phyloP scores from a whole-genome alignment of 1,140 invertebrate genomes.

The Holcopasites calliopsidis region DNA sequence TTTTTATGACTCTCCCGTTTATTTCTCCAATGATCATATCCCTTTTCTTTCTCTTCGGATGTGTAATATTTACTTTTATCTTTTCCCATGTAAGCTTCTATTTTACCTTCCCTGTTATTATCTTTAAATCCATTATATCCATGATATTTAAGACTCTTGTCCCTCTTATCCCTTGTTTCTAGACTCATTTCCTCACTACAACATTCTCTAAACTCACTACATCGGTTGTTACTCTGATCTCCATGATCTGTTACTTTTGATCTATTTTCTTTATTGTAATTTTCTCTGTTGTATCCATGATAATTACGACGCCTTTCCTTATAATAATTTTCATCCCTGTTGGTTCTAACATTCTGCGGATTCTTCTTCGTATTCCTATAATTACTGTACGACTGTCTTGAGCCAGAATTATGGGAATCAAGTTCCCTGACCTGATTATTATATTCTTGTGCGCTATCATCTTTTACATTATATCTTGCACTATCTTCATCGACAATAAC shows the following conservation, averaged over 20 bases:
- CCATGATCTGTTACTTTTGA: slow-evolving; percentile 52
- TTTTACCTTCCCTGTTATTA: slow-evolving; percentile 58
- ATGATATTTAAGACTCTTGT: slow-evolving; percentile 52
- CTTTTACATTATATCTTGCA: slow-evolving; percentile 26
- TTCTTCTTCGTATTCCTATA: slow-evolving; percentile 38
- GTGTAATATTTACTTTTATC: slow-evolving; percentile 60
- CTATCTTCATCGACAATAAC: slow-evolving; percentile 16
- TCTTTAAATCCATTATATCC: slow-evolving; percentile 49
- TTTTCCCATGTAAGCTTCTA: slow-evolving; percentile 51
- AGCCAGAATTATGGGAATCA: slow-evolving; percentile 33
- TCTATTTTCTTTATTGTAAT: slow-evolving; percentile 55
- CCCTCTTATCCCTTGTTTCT: slow-evolving; percentile 39
- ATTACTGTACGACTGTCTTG: slow-evolving; percentile 4
- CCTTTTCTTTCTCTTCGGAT: slow-evolving; percentile 56
- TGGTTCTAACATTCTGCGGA: slow-evolving; percentile 25
- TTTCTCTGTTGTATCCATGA: slow-evolving; percentile 44
- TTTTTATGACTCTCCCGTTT: slow-evolving; percentile 52
- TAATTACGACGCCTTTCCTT: slow-evolving; percentile 55
- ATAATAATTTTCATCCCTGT: slow-evolving; percentile 50
- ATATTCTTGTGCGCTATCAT: slow-evolving; percentile 35
- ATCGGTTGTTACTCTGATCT: slow-evolving; percentile 36
- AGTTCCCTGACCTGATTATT: slow-evolving; percentile 11
- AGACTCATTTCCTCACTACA: slow-evolving; percentile 52
- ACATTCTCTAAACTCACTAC: slow-evolving; percentile 48
- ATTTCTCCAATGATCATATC: slow-evolving; percentile 68